Percentiles rank a stretch among this genome's conserved stretches.
These are phyloP conservation scores for Phengaris alcon DNA, from an alignment of 2,888 invertebrate genomes.

Conservation along the genomic window DNA sequence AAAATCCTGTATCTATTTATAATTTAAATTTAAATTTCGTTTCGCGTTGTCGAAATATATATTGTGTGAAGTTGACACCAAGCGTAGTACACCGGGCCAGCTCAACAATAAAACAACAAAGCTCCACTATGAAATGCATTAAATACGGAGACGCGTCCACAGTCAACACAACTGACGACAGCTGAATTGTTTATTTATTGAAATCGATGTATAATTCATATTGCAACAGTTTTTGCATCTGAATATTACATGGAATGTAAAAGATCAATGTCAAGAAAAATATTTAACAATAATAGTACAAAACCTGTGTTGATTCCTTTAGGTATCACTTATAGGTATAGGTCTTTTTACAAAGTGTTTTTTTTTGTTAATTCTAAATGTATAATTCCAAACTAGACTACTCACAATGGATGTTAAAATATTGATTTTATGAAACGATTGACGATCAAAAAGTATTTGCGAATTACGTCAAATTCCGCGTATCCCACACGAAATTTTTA, in stretches of 20 bases:
- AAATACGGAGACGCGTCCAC: background rate
- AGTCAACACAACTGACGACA: background rate
- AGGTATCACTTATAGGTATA: too few species aligned
- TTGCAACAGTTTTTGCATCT: slow-evolving; percentile 4
- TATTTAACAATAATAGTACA: too few species aligned
- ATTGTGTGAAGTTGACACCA: background rate
- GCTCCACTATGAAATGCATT: slow-evolving; percentile 5
- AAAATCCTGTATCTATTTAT: background rate
- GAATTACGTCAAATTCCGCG: too few species aligned
- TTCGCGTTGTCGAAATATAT: background rate
- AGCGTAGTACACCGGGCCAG: background rate
- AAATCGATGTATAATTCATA: slow-evolving; percentile 18
- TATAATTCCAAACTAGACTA: too few species aligned
- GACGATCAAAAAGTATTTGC: too few species aligned
- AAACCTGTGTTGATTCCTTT: too few species aligned
- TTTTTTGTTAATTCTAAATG: too few species aligned
- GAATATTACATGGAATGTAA: background rate
- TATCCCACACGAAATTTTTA: too few species aligned
- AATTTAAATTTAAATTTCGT: too few species aligned
- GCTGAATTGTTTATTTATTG: slow-evolving; percentile 9
- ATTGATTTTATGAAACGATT: too few species aligned
- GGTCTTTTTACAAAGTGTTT: too few species aligned
- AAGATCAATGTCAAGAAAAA: slow-evolving; percentile 44
- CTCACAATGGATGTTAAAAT: too few species aligned
- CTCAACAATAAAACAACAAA: background rate